Base-by-base conservation (phyloP, 2,888 invertebrate genomes). In the Physocephala rufipes region DNA sequence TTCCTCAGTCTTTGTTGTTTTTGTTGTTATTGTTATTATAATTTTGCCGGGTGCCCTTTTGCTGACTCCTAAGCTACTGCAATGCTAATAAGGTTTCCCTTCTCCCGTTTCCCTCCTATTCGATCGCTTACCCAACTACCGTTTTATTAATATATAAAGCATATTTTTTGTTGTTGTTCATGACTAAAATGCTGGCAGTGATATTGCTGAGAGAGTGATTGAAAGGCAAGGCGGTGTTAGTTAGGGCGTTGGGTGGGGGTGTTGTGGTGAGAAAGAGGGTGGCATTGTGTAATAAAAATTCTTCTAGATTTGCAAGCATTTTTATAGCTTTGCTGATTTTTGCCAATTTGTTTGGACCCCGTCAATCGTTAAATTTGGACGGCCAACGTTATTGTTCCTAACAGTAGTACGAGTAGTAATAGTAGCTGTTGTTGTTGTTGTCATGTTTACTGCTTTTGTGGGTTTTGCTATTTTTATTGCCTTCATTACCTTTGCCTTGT, bases 291-390 rank as follows among this genome's bases (percentile, higher is more conserved):
- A 68, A 68, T 68, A 68, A 68, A 68, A 68, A 68, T 68, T 68
- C 68, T 51, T 68, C 61, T 30, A 68, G 68, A 68, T 68, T 68
- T 62, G 68, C 49, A 21, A 62, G 68, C 61, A 68, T 68, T 62
- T 68, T 71, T 71, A 71, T 71, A 71, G 51, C 70, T 67, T 26
- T 28, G 58, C 28, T 58, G 58, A 58, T 58, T 58, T 47, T 28
- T 26, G 58, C 58, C 24, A 58, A 26, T 12, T 28, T 28, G 13
- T 49, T 49, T 36, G 26, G 21, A 3, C 28, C 0, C n/a, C 13
- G 55, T n/a, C 16, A n/a, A n/a, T n/a, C n/a, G n/a, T n/a, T n/a
- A n/a, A n/a, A n/a, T n/a, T n/a, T n/a, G n/a, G n/a, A n/a, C n/a
- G n/a, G n/a, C n/a, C 13, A 16, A n/a, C 9, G 61, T n/a, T 15